Evolutionary conservation across 2,797 vertebrate species (phyloP), one percentile per base, ranked within the genome.

Genomic region (Cynodonichthys magdalenae): DNA sequence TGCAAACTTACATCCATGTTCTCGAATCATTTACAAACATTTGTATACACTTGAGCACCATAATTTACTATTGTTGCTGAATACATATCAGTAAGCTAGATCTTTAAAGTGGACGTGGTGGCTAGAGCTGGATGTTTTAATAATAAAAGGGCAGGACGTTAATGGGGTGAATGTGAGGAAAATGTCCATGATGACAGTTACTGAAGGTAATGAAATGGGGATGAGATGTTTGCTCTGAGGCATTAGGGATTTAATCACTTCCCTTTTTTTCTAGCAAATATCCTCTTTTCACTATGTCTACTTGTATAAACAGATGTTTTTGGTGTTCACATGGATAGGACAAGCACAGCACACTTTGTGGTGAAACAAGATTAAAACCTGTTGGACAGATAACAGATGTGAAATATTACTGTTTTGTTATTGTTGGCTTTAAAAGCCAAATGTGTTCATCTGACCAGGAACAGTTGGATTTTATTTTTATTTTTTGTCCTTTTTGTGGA

Each of bases 21-120:
- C 47, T 91, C 74, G 83, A 84, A 90, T 91, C 90, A 92, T 92
- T 87, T 92, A 94, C 92, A 93, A 92, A 94, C 85, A 89, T 92
- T 86, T 88, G 88, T 92, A 90, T 90, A 94, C 88, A 90, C 66
- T 87, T 94, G 88, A 95, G 94, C 94, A 95, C 94, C 94, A 94
- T 93, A 85, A 84, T 92, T 90, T 84, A 89, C 89, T 92, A 93
- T 92, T 88, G 83, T 92, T 87, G 79, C 90, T 82, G 85, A 91
- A 92, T 92, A 92, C 86, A 91, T 90, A 83, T 87, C 81, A 85
- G 83, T 89, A 84, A 90, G 83, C 80, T 85, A 80, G 81, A 83
- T 83, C 71, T 80, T 79, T 61, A 81, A 68, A 48, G 84, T 82
- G 83, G 83, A 87, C 71, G 71, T 76, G 82, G 82, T 76, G 24